These are phyloP conservation scores for Pseudococcus jackbeardsleyi DNA, from an alignment of 2,888 invertebrate species.

Conservation along the genomic window DNA sequence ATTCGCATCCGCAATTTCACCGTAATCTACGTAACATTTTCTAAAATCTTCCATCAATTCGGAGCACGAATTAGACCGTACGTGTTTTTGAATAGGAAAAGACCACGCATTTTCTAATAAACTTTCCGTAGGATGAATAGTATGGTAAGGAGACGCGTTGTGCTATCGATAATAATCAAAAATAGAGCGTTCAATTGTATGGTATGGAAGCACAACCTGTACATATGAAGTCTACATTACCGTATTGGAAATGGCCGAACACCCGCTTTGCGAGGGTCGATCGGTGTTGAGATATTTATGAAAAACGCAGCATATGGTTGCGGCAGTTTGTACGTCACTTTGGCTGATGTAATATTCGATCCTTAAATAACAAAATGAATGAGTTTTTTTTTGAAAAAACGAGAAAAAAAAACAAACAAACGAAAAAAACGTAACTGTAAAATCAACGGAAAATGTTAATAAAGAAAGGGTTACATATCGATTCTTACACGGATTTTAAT, in stretches of 20 bases:
- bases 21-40: constrained; percentile 68
- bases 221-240: not conserved
- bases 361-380: constrained; percentile 70
- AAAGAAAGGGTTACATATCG: not conserved
- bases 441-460: no score
- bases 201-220: no score
- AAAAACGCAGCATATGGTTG: constrained; percentile 92
- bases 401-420: not conserved
- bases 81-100: constrained; percentile 78
- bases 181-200: not conserved
- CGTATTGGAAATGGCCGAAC: not conserved
- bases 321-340: constrained; percentile 92
- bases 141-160: constrained; percentile 90
- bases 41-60: constrained; percentile 84
- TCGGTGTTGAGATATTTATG: constrained; percentile 70
- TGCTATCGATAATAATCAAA: constrained; percentile 71
- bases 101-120: constrained; percentile 82
- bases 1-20: constrained; percentile 65
- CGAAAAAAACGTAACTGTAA: no score
- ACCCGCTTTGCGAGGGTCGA: not conserved
- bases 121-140: constrained; percentile 83
- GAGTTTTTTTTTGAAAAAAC: no score
- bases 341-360: constrained; percentile 85
- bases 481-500: constrained; percentile 85
- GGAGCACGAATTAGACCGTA: constrained; percentile 89